Base-by-base conservation (phyloP, 2,888 invertebrate genomes). In the Deilephila elpenor region DNA sequence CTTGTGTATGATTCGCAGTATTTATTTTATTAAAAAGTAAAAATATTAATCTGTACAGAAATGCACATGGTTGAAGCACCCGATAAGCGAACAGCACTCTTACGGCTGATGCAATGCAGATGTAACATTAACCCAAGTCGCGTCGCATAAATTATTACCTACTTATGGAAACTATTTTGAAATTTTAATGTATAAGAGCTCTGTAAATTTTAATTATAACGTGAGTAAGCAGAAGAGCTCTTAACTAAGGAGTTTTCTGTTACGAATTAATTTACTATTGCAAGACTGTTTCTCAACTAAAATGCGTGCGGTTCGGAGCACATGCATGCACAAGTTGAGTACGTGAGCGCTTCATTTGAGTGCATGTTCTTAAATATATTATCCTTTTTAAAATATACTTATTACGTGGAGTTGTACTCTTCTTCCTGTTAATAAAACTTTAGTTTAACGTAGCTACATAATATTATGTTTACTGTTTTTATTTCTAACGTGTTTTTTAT, bases 181-280 rank as follows among this genome's bases (percentile, higher is more conserved):
- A 51, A 60, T 60, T 56, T 67, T 44, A 64, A 64, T 64, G 44
- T 44, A 11, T 67, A 67, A 25, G 51, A 67, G 67, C 67, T 51
- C 44, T 51, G 44, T 67, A 67, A 67, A 67, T 51, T 67, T 67
- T 67, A 67, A 67, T 67, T 67, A 67, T 67, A 67, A 67, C 51
- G 51, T 25, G 51, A 51, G 67, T 25, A 67, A 67, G 14, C 25
- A 14, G 67, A 67, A 67, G 64, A 64, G 67, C 67, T 67, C 51
- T 67, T 51, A 51, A n/a, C 25, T 44, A 64, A 37, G 44, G 67
- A 67, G 67, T 67, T 67, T 67, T 67, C 67, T 67, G 51, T 67
- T 51, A 51, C 44, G 67, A 25, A 67, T 51, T 67, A 67, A 67
- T 67, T 67, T 67, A 25, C 67, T 11, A 25, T 25, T 51, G 67